Conservation (phyloP, 37 sponge, comb jelly and placozoan genomes). For the Beroe ovata region DNA sequence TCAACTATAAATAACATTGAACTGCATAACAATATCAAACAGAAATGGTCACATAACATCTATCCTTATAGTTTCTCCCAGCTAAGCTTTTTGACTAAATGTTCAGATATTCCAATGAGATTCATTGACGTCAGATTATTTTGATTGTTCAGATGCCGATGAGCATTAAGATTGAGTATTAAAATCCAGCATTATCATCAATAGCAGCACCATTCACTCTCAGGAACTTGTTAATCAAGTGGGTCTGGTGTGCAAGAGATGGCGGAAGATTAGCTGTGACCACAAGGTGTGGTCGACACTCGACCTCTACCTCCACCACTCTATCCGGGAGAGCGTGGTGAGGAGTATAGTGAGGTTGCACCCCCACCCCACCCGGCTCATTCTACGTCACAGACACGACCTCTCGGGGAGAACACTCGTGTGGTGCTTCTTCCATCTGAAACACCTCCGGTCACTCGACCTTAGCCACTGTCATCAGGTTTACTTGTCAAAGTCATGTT, state of each 20-base stretch:
- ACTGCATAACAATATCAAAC: no score
- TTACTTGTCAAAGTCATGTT: no score
- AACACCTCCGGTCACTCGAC: conserved; percentile 12
- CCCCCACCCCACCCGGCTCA: background rate
- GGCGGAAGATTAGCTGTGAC: conserved; percentile 13
- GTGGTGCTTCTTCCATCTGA: conserved; percentile 61
- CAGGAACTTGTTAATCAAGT: conserved; percentile 25
- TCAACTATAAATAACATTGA: no score
- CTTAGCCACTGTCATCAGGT: conserved; percentile 58
- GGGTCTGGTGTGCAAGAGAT: conserved; percentile 9
- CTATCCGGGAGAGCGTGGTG: background rate
- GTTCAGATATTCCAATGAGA: background rate
- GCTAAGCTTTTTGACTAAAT: no score
- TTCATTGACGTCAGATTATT: no score
- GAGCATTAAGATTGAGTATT: no score
- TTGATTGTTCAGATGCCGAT: no score
- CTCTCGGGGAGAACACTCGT: background rate
- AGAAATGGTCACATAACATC: no score
- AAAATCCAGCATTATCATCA: no score
- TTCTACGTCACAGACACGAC: conserved; percentile 22
- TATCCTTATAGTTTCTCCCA: no score
- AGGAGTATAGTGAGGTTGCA: conserved; percentile 54
- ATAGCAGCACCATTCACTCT: conserved; percentile 7
- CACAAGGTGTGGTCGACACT: conserved; percentile 22
- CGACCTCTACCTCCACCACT: conserved; percentile 40